Percentiles rank a stretch among this genome's conserved stretches.
phyloP scores from a whole-genome alignment of 2,888 invertebrate species.

The Amphiduros pacificus region DNA sequence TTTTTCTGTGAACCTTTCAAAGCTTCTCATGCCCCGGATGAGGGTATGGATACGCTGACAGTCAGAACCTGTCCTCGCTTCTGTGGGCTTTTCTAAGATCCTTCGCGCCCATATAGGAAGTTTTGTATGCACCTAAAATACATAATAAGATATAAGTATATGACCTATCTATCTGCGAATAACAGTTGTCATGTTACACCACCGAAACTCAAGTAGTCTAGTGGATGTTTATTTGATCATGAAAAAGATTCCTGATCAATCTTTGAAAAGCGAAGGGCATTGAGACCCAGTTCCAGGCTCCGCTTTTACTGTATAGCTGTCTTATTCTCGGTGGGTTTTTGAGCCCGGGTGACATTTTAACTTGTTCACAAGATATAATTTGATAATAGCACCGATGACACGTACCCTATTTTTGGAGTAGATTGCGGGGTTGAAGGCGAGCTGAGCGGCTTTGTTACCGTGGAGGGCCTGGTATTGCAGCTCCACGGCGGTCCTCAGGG shows the following conservation, averaged over 20 bases:
- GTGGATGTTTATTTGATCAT: too few relatives aligned
- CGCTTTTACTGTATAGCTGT: too few relatives aligned
- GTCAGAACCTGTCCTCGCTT: slow-evolving; percentile 36
- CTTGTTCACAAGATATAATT: too few relatives aligned
- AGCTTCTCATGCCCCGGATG: slow-evolving; percentile 43
- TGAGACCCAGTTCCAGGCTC: too few relatives aligned
- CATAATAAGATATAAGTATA: neutral
- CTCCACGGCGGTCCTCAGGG: slow-evolving; percentile 43
- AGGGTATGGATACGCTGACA: slow-evolving; percentile 46
- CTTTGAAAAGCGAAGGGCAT: too few relatives aligned
- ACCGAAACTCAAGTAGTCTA: too few relatives aligned
- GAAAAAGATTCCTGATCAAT: too few relatives aligned
- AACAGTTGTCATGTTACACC: too few relatives aligned
- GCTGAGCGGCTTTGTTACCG: slow-evolving; percentile 34
- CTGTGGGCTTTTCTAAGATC: slow-evolving; percentile 36
- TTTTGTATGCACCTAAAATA: slow-evolving; percentile 18
- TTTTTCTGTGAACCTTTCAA: slow-evolving; percentile 49
- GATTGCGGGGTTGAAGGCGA: slow-evolving; percentile 44
- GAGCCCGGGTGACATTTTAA: too few relatives aligned
- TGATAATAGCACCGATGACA: too few relatives aligned
- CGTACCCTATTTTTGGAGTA: slow-evolving; percentile 43
- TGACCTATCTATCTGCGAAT: too few relatives aligned
- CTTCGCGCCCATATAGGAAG: slow-evolving; percentile 45
- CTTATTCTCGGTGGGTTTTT: too few relatives aligned
- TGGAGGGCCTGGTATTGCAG: slow-evolving; percentile 47